Conservation (phyloP, 2,888 invertebrate species). For the Drosophila borborema region DNA sequence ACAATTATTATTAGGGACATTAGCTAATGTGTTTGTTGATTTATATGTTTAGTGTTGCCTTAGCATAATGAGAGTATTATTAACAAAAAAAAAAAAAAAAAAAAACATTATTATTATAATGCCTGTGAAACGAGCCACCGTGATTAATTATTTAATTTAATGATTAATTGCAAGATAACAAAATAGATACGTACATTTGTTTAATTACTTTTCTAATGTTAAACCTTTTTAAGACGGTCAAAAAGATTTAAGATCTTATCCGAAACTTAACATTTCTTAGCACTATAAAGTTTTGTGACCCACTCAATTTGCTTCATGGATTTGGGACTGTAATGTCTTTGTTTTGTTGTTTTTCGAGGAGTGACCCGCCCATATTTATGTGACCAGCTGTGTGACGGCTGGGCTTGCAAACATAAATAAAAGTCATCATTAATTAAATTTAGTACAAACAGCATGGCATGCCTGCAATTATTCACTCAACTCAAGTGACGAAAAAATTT, state of each 20-base stretch:
- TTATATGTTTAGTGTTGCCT: not conserved
- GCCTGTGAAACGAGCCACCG: rapidly evolving
- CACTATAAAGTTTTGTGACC: not conserved
- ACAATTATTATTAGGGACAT: not conserved
- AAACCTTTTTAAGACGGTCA: not conserved
- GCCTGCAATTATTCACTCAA: conserved; percentile 77
- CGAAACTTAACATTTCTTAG: not conserved
- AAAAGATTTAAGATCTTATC: not conserved
- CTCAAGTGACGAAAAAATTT: conserved; percentile 33
- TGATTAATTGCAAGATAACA: not conserved
- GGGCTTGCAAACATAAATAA: conserved; percentile 74
- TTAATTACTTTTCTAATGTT: not conserved
- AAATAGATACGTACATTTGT: not conserved
- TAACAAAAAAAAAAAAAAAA: too few relatives aligned
- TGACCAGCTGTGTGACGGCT: conserved; percentile 57
- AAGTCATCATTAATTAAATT: conserved; percentile 79
- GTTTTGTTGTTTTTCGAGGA: conserved; percentile 21
- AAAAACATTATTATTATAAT: not conserved
- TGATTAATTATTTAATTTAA: not conserved
- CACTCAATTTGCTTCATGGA: not conserved
- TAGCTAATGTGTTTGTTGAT: not conserved
- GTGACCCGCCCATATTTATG: conserved; percentile 65
- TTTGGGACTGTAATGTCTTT: conserved; percentile 1
- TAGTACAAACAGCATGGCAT: conserved; percentile 75
- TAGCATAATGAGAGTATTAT: not conserved